Conservation (phyloP, 2,113 vertebrate genomes). For the Cebus imitator region DNA sequence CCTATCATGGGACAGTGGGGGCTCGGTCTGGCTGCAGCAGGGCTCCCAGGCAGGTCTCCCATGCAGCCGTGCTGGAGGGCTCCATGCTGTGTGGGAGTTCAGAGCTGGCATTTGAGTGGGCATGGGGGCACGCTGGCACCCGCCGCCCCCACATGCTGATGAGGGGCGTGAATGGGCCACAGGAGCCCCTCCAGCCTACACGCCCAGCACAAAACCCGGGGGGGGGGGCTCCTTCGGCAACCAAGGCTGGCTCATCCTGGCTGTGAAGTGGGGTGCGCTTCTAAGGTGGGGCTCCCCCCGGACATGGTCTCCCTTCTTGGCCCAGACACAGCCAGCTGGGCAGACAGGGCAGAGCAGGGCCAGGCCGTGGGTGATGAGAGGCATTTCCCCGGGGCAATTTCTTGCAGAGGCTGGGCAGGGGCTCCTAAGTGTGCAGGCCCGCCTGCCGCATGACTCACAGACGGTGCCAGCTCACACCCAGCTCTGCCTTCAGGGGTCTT, state of each 20-base stretch:
- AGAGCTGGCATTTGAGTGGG: neutral
- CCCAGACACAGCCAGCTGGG: neutral
- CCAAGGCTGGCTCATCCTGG: no score
- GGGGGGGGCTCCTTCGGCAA: neutral
- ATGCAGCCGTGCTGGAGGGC: neutral
- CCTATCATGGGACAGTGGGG: neutral
- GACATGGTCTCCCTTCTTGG: no score
- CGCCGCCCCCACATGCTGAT: no score
- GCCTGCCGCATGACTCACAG: neutral
- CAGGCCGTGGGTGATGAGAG: neutral
- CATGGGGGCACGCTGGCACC: rapidly evolving
- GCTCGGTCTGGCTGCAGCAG: neutral
- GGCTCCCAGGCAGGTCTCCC: neutral
- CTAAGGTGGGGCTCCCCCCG: neutral
- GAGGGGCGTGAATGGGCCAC: neutral
- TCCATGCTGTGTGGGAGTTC: neutral
- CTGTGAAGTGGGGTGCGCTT: no score
- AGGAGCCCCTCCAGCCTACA: neutral
- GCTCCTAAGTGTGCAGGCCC: neutral
- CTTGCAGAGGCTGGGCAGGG: neutral
- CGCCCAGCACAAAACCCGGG: neutral
- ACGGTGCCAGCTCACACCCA: rapidly evolving
- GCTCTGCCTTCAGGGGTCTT: neutral
- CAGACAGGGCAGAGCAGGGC: no score
- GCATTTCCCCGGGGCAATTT: rapidly evolving